Conservation (phyloP, 2,113 vertebrate species). For the Oreochromis spilurus region DNA sequence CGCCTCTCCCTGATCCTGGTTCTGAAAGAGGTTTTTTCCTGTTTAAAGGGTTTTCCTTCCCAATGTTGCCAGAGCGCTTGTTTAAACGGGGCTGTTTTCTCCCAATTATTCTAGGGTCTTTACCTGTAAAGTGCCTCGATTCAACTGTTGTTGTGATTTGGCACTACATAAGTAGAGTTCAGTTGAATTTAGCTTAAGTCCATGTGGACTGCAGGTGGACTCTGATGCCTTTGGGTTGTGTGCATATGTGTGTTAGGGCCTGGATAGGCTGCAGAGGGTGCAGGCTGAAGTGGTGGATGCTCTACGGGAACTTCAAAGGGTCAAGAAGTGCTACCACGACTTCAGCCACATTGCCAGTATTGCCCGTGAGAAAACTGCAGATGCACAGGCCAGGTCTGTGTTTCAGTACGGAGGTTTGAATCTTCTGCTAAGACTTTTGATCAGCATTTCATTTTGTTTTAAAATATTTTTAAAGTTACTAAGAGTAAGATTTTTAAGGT, state of each 20-base stretch:
- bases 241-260: slow-evolving; percentile 64
- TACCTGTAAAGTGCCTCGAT: background rate
- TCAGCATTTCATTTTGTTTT: background rate
- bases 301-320: slow-evolving; percentile 80
- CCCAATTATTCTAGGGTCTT: accelerated
- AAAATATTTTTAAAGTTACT: background rate
- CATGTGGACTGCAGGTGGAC: background rate
- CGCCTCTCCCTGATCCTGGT: background rate
- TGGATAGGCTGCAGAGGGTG: slow-evolving; percentile 77
- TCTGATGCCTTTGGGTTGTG: background rate
- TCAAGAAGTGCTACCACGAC: slow-evolving; percentile 82
- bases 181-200: background rate
- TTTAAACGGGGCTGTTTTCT: background rate
- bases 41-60: background rate
- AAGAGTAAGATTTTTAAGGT: background rate
- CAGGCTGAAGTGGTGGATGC: slow-evolving; percentile 83
- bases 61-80: background rate
- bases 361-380: slow-evolving; percentile 81
- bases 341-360: slow-evolving; percentile 74
- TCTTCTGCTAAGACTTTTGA: accelerated
- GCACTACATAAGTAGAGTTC: background rate
- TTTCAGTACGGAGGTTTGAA: background rate
- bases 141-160: background rate
- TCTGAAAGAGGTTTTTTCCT: background rate
- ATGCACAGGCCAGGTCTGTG: slow-evolving; percentile 80